These are phyloP conservation scores for Strigamia maritima DNA, from an alignment of 2,888 invertebrate species.

Conservation along the genomic window DNA sequence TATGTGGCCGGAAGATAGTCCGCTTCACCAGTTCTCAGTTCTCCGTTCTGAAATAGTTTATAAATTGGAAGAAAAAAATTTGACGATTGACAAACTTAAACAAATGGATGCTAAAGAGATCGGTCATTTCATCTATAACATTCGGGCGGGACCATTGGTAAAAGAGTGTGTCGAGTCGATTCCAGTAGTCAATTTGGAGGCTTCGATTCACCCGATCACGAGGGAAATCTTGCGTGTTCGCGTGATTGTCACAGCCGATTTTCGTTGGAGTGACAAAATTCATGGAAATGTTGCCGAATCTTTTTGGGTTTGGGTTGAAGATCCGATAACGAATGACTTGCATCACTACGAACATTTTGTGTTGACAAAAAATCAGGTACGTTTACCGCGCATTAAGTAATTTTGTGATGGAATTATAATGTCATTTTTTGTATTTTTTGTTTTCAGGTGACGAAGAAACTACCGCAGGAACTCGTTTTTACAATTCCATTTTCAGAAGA, in stretches of 20 bases:
- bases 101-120: conserved; percentile 87
- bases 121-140: conserved; percentile 71
- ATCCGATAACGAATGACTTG: conserved; percentile 87
- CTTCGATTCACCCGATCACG: conserved; percentile 90
- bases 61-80: conserved; percentile 73
- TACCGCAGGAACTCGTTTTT: conserved; percentile 81
- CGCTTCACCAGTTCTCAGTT: conserved; percentile 78
- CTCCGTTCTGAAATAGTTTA: conserved; percentile 68
- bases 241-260: conserved; percentile 70
- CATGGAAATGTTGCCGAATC: conserved; percentile 84
- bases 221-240: conserved; percentile 81
- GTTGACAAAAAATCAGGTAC: conserved; percentile 72
- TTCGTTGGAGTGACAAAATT: conserved; percentile 81
- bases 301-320: conserved; percentile 98
- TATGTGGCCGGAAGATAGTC: conserved; percentile 77
- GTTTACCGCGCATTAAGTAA: no score
- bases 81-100: conserved; percentile 71
- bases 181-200: conserved; percentile 77
- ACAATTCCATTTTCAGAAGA: conserved; percentile 93
- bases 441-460: conserved; percentile 65
- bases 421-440: conserved; percentile 41
- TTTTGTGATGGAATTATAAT: no score
- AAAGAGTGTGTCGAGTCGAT: conserved; percentile 82
- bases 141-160: conserved; percentile 69
- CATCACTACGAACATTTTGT: conserved; percentile 93